Evolutionary conservation across 2,113 vertebrate genomes (phyloP).

Genomic region (Siphamia tubifer): DNA sequence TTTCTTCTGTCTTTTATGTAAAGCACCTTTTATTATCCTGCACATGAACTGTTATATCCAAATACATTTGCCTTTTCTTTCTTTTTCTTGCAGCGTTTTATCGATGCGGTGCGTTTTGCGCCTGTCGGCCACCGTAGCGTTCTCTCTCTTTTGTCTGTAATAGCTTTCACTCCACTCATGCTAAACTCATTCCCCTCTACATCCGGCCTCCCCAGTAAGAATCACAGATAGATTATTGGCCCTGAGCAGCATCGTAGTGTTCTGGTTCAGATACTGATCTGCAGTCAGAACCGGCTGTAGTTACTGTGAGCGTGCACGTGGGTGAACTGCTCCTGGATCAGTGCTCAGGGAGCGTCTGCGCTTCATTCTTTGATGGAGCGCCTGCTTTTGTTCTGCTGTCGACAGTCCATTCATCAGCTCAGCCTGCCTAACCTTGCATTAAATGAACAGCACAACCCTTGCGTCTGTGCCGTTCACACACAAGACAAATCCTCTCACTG

Average conservation of each 20-base stretch:
- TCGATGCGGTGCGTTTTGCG: too few relatives aligned
- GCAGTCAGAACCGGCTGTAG: conserved; percentile 43
- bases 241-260: conserved; percentile 4
- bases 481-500: conserved; percentile 74
- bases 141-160: not conserved
- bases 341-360: conserved; percentile 50
- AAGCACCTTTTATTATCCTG: too few relatives aligned
- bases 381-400: conserved; percentile 82
- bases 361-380: conserved; percentile 80
- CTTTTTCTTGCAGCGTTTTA: too few relatives aligned
- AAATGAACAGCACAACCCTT: conserved; percentile 88
- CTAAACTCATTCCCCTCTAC: not conserved
- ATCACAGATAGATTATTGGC: conserved; percentile 43
- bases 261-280: conserved; percentile 54
- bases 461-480: conserved; percentile 73
- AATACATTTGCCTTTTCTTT: too few relatives aligned
- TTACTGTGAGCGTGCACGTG: conserved; percentile 58
- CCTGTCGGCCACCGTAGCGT: too few relatives aligned
- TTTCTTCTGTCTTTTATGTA: too few relatives aligned
- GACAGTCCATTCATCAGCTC: conserved; percentile 88
- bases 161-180: not conserved
- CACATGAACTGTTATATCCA: too few relatives aligned
- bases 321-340: conserved; percentile 69
- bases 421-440: conserved; percentile 89
- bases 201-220: not conserved